Evolutionary conservation across 1,140 invertebrate species (phyloP).

Genomic region (Saccostrea glomerata): DNA sequence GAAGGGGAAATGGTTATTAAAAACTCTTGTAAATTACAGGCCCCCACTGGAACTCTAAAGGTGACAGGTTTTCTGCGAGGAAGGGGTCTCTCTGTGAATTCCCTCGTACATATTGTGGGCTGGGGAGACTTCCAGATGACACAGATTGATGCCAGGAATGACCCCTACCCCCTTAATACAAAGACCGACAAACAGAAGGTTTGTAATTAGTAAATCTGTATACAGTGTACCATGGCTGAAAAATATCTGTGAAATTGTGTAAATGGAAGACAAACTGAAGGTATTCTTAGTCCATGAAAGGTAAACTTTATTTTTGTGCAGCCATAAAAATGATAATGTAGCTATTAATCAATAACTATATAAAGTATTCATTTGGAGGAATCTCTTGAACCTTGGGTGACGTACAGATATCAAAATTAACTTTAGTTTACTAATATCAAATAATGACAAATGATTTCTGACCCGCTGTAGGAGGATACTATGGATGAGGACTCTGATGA

Average conservation of each 20-base stretch:
- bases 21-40: slow-evolving; percentile 54
- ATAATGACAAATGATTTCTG: background rate
- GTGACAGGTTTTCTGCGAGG: slow-evolving; percentile 92
- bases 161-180: slow-evolving; percentile 86
- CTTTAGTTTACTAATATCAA: no score
- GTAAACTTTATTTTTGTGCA: no score
- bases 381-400: no score
- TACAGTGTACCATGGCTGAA: no score
- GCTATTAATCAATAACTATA: no score
- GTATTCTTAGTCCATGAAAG: no score
- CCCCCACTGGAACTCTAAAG: slow-evolving; percentile 86
- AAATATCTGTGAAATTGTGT: no score
- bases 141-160: slow-evolving; percentile 86
- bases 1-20: background rate
- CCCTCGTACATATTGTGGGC: slow-evolving; percentile 92
- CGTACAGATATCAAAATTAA: no score
- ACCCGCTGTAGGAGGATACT: slow-evolving; percentile 67
- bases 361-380: no score
- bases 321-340: no score
- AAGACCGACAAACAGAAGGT: slow-evolving; percentile 58
- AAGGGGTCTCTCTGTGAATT: slow-evolving; percentile 88
- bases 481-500: slow-evolving; percentile 73
- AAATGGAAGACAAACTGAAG: no score
- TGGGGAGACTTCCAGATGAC: slow-evolving; percentile 95
- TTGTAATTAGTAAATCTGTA: background rate